phyloP scores from a whole-genome alignment of 1,140 invertebrate genomes.

The Ceratosolen solmsi region DNA sequence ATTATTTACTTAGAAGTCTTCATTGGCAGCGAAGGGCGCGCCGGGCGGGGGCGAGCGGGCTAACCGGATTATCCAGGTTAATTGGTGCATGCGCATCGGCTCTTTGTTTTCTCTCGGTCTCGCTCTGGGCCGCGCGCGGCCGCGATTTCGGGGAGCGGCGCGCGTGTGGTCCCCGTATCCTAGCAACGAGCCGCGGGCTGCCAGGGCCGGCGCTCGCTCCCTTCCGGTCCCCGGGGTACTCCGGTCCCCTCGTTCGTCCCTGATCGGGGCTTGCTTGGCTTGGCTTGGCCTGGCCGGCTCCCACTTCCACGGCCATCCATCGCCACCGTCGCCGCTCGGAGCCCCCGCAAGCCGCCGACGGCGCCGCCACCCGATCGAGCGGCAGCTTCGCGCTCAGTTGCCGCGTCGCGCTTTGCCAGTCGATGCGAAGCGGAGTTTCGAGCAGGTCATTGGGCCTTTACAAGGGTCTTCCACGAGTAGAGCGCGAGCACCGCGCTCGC shows the following conservation, averaged over 20 bases:
- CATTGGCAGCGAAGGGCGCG: slow-evolving; percentile 44
- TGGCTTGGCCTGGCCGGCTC: too few relatives aligned
- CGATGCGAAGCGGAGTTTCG: slow-evolving; percentile 22
- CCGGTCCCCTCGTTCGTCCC: not conserved
- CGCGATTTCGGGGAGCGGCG: slow-evolving; percentile 7
- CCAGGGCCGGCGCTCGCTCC: not conserved
- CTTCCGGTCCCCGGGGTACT: too few relatives aligned
- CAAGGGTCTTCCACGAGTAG: not conserved
- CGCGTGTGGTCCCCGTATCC: slow-evolving; percentile 35
- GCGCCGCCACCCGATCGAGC: slow-evolving; percentile 1
- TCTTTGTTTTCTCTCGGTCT: slow-evolving; percentile 46
- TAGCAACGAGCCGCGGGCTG: slow-evolving; percentile 28
- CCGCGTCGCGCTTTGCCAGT: slow-evolving; percentile 8
- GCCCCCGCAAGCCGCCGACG: not conserved
- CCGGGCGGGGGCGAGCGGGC: slow-evolving; percentile 3
- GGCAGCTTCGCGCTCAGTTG: not conserved
- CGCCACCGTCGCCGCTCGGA: not conserved
- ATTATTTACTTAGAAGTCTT: slow-evolving; percentile 18
- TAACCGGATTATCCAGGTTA: slow-evolving; percentile 44
- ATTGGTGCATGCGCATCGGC: slow-evolving; percentile 30
- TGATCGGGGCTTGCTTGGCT: too few relatives aligned
- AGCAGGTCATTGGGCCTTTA: not conserved
- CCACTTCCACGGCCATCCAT: too few relatives aligned
- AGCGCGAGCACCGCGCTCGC: not conserved
- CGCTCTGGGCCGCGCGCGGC: slow-evolving; percentile 16